Evolutionary conservation across 2,797 vertebrate genomes (phyloP).

Genomic region (Triplophysa yarkandensis): DNA sequence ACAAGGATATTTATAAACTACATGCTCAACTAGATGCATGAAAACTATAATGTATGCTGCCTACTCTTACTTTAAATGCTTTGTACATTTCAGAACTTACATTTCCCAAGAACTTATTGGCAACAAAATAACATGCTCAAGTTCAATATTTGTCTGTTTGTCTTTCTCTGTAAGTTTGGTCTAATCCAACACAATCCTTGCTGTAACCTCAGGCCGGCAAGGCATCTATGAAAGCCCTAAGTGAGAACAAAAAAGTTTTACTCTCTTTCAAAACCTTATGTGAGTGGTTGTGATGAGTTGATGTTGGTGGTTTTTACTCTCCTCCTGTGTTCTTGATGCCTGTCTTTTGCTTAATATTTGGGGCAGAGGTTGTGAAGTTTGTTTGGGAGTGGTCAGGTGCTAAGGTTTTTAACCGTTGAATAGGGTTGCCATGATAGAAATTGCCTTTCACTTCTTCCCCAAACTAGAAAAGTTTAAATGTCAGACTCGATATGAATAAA

Average conservation of each 20-base stretch:
- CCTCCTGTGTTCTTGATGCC: conserved; percentile 74
- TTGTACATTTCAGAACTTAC: no score
- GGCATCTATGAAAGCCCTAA: conserved; percentile 76
- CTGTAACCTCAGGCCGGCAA: conserved; percentile 68
- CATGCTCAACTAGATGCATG: neutral
- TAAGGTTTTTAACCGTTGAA: conserved; percentile 74
- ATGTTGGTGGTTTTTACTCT: conserved; percentile 73
- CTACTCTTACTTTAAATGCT: no score
- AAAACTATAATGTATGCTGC: neutral
- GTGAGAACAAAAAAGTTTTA: conserved; percentile 72
- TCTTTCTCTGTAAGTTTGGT: conserved; percentile 3
- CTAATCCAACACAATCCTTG: conserved; percentile 69
- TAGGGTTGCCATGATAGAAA: conserved; percentile 96
- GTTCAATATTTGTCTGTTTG: no score
- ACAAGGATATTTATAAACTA: neutral
- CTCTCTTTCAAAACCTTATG: conserved; percentile 63
- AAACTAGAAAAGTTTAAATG: neutral
- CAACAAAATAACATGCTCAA: no score
- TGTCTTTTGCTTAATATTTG: conserved; percentile 75
- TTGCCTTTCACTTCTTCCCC: conserved; percentile 5
- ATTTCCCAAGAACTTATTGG: no score
- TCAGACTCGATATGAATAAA: conserved; percentile 37
- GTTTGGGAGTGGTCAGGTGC: conserved; percentile 83
- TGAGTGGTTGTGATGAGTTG: conserved; percentile 84
- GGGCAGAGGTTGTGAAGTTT: conserved; percentile 76